Evolutionary conservation across 2,888 invertebrate species (phyloP), one percentile per base, ranked within the genome.

Genomic region (Leptinotarsa rubiginosa): DNA sequence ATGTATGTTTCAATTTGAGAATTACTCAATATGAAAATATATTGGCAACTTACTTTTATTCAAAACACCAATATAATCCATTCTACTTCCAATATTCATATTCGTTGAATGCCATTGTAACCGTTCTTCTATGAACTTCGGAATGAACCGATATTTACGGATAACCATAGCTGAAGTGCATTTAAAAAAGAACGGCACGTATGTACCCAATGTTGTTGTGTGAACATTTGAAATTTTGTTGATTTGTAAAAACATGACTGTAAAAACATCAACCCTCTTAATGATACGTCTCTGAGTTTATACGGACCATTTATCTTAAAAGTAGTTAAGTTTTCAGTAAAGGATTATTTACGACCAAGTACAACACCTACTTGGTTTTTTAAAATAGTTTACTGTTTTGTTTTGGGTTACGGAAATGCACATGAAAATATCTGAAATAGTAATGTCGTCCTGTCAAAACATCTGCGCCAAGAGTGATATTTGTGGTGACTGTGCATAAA

Each of bases 321-420:
- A 70, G 79, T 73, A 71, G 75, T 79, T 79, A 79, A 77, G 68
- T 75, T 75, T 74, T 76, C 79, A 77, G 72, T 71, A 75, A 68
- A 72, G 69, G 65, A 54, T 76, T 79, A 77, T 76, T 79, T 79
- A 77, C 75, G 69, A 73, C 65, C 47, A 47, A 67, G 50, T 65
- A 66, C 70, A 74, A 77, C 77, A 74, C 75, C 77, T 77, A 75
- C 76, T 73, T 67, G 70, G 31, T 77, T 75, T 78, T 76, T 74
- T 52, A 65, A 75, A 77, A 76, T 70, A 78, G 72, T 70, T 70
- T 56, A 73, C 69, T 64, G 70, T 75, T 73, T 74, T 73, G 70
- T 73, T 78, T 73, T 78, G 74, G 70, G 69, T 75, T 74, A 77
- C 76, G 75, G 78, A 77, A 78, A 76, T 71, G 68, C 25, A 71